Conservation (phyloP, 2,113 vertebrate species). For the Tragelaphus imberbis region DNA sequence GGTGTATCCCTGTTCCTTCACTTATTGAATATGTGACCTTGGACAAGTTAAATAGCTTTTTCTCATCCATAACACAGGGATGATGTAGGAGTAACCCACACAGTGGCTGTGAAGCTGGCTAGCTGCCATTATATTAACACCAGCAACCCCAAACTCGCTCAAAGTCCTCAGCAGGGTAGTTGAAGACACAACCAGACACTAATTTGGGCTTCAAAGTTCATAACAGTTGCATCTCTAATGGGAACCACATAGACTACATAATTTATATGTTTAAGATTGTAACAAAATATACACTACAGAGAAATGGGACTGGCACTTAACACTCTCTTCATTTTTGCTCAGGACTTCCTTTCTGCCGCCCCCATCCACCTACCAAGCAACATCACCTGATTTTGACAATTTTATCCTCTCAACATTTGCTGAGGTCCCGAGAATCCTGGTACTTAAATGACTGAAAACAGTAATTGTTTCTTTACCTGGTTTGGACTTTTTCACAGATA, state of each 20-base stretch:
- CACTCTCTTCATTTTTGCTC: background rate
- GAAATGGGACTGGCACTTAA: background rate
- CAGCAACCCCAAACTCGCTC: background rate
- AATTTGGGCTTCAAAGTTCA: background rate
- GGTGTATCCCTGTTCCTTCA: background rate
- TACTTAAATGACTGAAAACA: background rate
- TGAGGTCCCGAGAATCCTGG: background rate
- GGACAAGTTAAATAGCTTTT: background rate
- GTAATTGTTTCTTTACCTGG: background rate
- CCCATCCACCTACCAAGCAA: background rate
- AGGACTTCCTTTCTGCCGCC: background rate
- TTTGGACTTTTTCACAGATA: background rate
- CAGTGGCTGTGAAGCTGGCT: background rate
- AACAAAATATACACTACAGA: background rate
- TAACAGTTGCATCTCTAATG: background rate
- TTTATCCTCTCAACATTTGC: background rate
- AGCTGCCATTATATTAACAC: background rate
- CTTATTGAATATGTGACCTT: background rate
- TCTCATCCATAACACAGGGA: background rate
- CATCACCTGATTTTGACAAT: background rate
- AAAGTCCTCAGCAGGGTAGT: background rate
- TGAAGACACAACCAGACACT: background rate
- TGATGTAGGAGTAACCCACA: background rate
- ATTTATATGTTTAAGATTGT: background rate
- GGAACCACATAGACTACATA: background rate